phyloP scores from a whole-genome alignment of 2,888 invertebrate genomes.

The Apodemia zela region DNA sequence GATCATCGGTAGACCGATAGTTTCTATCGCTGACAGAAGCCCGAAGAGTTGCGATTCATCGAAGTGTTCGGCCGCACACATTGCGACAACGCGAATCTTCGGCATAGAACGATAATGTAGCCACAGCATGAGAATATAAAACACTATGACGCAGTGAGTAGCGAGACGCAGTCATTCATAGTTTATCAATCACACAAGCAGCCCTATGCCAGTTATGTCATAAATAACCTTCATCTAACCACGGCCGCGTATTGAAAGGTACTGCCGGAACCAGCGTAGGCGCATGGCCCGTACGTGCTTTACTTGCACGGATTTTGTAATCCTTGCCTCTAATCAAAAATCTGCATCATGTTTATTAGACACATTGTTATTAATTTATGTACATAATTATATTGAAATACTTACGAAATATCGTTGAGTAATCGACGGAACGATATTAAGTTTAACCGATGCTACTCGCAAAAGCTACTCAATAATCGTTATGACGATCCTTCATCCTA shows the following conservation, averaged over 20 bases:
- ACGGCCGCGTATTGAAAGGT: not conserved
- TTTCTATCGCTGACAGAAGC: no score
- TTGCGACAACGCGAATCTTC: no score
- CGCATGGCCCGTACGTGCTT: slow-evolving; percentile 5
- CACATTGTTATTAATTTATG: slow-evolving; percentile 16
- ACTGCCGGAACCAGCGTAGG: slow-evolving; percentile 15
- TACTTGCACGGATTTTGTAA: slow-evolving; percentile 12
- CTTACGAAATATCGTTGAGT: not conserved
- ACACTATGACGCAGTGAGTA: no score
- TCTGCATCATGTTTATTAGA: slow-evolving; percentile 15
- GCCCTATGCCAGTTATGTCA: slow-evolving; percentile 13
- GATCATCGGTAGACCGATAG: no score
- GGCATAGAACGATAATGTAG: no score
- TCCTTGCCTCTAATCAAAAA: slow-evolving; percentile 13
- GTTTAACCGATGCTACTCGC: not conserved
- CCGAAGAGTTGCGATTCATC: no score
- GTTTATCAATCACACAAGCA: not conserved
- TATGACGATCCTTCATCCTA: no score
- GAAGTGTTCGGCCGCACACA: no score
- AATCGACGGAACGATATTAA: not conserved
- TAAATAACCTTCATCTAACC: slow-evolving; percentile 23
- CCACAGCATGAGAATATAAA: no score
- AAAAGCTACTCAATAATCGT: not conserved
- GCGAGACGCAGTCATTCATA: not conserved
- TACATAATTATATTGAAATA: not conserved